Base-by-base conservation (phyloP, 2,797 vertebrate genomes). In the Crocodylus rhombifer region DNA sequence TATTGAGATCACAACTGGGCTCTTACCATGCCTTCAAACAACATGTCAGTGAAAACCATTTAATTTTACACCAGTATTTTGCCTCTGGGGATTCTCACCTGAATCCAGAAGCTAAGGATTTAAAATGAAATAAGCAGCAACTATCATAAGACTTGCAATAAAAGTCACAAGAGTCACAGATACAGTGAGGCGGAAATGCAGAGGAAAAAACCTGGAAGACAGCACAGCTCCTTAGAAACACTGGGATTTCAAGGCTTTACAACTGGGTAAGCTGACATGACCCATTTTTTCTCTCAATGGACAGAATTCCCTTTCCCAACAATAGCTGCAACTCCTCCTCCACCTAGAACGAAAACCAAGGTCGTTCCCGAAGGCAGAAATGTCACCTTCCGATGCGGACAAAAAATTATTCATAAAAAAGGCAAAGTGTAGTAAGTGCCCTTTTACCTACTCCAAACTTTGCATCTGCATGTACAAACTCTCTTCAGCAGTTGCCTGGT, bases 221-320 rank as follows among this genome's bases (percentile, higher is more conserved):
- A 26, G 33, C 3, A 0, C 8, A 26, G 6, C 57, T 51, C 7
- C 3, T 1, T 75, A 26, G 0, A 25, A 58, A 61, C 0, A 15
- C 13, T 56, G 78, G 55, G 63, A n/a, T 16, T 57, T 4, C 18
- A 1, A 33, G 55, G 55, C 56, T 55, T 63, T 1, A 9, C 3
- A 18, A 16, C 10, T 77, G 64, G 21, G 11, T 5, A 1, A 1
- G 6, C 78, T 89, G 20, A 88, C n/a, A 20, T 55, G 1, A 30
- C 28, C 17, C 5, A 0, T 76, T 92, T 86, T 63, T 56, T n/a
- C 58, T 81, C 76, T 80, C 26, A 3, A 5, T 21, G 36, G 18
- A 42, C 94, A 99, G 99, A 98, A 82, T 99, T 99, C 94, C 99
- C 99, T 1, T 99, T 99, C 71, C 98, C 99, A 90, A 99, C 99